Percentiles rank a stretch among this genome's conserved stretches.
Evolutionary conservation across 2,888 invertebrate genomes (phyloP).

Genomic region (Parnassius orleans): DNA sequence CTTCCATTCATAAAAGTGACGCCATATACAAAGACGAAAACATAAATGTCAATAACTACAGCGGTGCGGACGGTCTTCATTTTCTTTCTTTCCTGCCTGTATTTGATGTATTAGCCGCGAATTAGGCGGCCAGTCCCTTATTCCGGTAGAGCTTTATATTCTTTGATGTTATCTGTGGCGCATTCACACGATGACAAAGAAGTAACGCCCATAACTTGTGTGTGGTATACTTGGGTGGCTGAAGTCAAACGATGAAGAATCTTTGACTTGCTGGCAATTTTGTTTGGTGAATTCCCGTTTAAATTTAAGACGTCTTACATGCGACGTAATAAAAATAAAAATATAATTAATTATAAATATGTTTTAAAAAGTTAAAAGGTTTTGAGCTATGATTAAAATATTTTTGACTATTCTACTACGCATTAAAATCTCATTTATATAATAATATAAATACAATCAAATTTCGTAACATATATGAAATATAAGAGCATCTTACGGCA

Average conservation of each 20-base stretch:
- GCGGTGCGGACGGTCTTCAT: slow-evolving; percentile 48
- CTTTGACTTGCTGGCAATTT: neutral
- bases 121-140: slow-evolving; percentile 70
- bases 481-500: too few relatives aligned
- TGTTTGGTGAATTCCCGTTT: too few relatives aligned
- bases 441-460: too few relatives aligned
- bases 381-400: too few relatives aligned
- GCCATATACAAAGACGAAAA: slow-evolving; percentile 73
- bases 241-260: neutral
- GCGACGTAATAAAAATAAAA: too few relatives aligned
- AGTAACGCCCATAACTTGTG: slow-evolving; percentile 71
- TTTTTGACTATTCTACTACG: too few relatives aligned
- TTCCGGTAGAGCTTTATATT: slow-evolving; percentile 48
- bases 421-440: too few relatives aligned
- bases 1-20: slow-evolving; percentile 67
- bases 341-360: too few relatives aligned
- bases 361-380: too few relatives aligned
- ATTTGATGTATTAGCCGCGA: slow-evolving; percentile 76
- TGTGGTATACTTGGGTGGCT: slow-evolving; percentile 76
- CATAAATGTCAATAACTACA: slow-evolving; percentile 72
- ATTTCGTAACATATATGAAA: too few relatives aligned
- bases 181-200: slow-evolving; percentile 71
- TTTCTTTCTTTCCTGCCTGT: slow-evolving; percentile 52
- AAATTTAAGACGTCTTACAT: too few relatives aligned
- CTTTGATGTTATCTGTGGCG: slow-evolving; percentile 53